Percentiles rank a stretch among this genome's conserved stretches.
These are phyloP conservation scores for Odontocolon sp. DNA, from an alignment of 2,888 invertebrate genomes.

Conservation along the genomic window DNA sequence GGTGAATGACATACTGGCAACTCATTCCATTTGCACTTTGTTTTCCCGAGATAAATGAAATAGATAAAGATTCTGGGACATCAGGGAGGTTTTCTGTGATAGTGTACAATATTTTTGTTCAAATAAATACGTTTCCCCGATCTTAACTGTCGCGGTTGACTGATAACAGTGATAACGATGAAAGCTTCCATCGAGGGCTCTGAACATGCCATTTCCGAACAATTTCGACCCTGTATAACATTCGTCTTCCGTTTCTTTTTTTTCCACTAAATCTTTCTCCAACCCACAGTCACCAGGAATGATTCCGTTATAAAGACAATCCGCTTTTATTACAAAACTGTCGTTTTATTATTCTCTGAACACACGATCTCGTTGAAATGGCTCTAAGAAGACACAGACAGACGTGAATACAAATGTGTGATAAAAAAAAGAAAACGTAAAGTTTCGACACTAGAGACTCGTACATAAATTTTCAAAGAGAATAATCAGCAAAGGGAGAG, in stretches of 20 bases:
- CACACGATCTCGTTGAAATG: neutral
- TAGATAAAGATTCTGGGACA: constrained; percentile 1
- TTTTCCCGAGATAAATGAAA: neutral
- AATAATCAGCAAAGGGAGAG: constrained; percentile 7
- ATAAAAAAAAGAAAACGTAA: neutral
- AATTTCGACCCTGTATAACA: too few relatives aligned
- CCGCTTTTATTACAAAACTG: neutral
- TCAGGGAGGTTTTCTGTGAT: neutral
- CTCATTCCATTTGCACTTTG: neutral
- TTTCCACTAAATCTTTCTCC: neutral
- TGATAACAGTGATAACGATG: neutral
- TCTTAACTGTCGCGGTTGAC: neutral
- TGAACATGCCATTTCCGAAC: too few relatives aligned
- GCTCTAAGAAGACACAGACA: neutral
- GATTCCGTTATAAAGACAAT: neutral
- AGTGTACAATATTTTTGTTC: neutral
- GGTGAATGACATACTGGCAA: neutral
- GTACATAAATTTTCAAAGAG: constrained; percentile 15
- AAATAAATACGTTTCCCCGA: too few relatives aligned
- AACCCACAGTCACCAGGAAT: neutral
- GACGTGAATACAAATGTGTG: neutral
- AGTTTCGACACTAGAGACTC: neutral
- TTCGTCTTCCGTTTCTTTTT: neutral
- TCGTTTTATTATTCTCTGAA: neutral
- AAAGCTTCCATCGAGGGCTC: neutral